Conservation (phyloP, 1,140 invertebrate species). For the Sminthurides bifidus region DNA sequence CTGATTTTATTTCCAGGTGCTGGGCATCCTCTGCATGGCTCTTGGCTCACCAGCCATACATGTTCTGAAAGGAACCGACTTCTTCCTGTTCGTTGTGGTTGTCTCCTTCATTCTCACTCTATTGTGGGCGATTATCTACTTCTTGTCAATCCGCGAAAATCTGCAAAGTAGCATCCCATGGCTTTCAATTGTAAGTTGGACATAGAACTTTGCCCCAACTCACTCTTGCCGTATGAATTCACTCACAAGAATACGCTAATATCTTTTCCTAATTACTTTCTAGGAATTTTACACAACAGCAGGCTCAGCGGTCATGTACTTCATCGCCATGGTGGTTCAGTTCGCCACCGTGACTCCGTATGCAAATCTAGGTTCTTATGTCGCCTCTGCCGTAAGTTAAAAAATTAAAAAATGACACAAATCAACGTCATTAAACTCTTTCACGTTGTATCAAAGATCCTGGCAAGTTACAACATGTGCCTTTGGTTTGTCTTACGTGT, state of each 20-base stretch:
- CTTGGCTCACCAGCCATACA: conserved; percentile 50
- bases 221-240: neutral
- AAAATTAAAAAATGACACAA: neutral
- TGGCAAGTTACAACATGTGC: neutral
- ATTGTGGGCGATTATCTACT: conserved; percentile 66
- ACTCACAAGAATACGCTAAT: neutral
- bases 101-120: conserved; percentile 65
- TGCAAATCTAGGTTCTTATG: conserved; percentile 44
- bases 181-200: conserved; percentile 53
- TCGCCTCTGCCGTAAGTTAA: conserved; percentile 57
- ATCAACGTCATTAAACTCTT: neutral
- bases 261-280: conserved; percentile 31
- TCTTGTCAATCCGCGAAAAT: conserved; percentile 63
- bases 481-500: neutral
- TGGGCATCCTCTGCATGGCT: conserved; percentile 70
- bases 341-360: conserved; percentile 43
- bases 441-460: neutral
- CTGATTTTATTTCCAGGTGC: conserved; percentile 41
- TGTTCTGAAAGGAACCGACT: conserved; percentile 48
- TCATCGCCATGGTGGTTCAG: conserved; percentile 66
- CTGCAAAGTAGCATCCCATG: conserved; percentile 67
- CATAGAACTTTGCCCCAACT: neutral
- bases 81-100: conserved; percentile 71
- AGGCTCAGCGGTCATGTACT: conserved; percentile 56
- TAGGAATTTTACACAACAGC: conserved; percentile 67